phyloP scores from a whole-genome alignment of 2,113 vertebrate species.

The Thalassoma bifasciatum region DNA sequence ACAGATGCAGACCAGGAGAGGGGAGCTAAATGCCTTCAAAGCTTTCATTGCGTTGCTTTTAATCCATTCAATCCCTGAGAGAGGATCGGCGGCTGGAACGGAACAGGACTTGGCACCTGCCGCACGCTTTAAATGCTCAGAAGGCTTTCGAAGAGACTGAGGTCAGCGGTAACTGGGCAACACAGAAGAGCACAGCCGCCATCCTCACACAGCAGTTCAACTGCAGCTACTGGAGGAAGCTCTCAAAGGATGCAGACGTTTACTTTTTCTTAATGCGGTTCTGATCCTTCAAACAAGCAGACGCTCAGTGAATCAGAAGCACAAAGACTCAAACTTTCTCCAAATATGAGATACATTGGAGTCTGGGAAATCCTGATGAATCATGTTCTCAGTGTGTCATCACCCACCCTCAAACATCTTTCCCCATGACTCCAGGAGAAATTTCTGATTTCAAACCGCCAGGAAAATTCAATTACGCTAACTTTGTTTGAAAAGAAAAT shows the following conservation, averaged over 20 bases:
- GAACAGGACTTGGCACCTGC: constrained; percentile 35
- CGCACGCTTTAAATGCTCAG: constrained; percentile 11
- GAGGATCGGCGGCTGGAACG: constrained; percentile 34
- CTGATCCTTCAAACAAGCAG: constrained; percentile 6
- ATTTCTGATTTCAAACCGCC: constrained; percentile 26
- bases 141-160: constrained; percentile 16
- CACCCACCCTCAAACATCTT: constrained; percentile 13
- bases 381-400: constrained; percentile 3
- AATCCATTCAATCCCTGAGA: constrained; percentile 35
- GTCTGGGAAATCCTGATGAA: background rate
- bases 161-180: constrained; percentile 11
- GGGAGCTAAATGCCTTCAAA: constrained; percentile 41
- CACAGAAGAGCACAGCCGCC: constrained; percentile 13
- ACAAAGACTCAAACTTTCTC: background rate
- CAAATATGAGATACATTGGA: background rate
- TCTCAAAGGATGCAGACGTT: constrained; percentile 2
- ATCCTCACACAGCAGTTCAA: constrained; percentile 20
- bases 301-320: background rate
- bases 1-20: constrained; percentile 45
- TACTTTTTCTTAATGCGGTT: background rate
- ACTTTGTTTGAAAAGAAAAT: constrained; percentile 46
- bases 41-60: constrained; percentile 42
- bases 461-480: constrained; percentile 45
- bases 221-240: constrained; percentile 13
- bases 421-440: constrained; percentile 34